Conservation (phyloP, 2,888 invertebrate genomes). For the Epinotia bilunana region DNA sequence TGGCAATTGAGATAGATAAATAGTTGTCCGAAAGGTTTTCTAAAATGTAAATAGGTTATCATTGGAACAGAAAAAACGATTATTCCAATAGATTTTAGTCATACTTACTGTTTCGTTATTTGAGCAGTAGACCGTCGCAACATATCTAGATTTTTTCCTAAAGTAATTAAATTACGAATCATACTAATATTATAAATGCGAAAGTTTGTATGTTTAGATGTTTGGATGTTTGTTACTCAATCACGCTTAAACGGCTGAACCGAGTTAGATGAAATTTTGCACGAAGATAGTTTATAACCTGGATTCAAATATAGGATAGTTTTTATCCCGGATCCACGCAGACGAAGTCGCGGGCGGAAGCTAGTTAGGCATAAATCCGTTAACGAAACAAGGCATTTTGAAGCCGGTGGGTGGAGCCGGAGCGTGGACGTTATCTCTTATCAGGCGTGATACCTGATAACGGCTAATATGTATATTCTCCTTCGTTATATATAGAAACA, state of each 20-base stretch:
- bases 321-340: too few species aligned
- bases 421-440: slow-evolving; percentile 36
- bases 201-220: too few species aligned
- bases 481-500: slow-evolving; percentile 34
- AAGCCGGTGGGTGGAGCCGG: background rate
- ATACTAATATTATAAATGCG: too few species aligned
- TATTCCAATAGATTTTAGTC: background rate
- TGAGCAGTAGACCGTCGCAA: too few species aligned
- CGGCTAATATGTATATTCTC: slow-evolving; percentile 26
- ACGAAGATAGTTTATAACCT: too few species aligned
- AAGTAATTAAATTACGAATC: background rate
- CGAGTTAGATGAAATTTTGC: too few species aligned
- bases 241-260: too few species aligned
- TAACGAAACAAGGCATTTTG: background rate
- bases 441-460: slow-evolving; percentile 41
- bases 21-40: background rate
- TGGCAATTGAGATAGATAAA: background rate
- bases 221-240: too few species aligned
- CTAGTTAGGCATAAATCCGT: background rate
- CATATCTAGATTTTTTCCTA: background rate
- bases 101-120: background rate
- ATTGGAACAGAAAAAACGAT: background rate
- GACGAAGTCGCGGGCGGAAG: too few species aligned
- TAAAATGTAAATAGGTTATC: background rate
- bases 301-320: too few species aligned